These are phyloP conservation scores for Cryptotermes secundus DNA, from an alignment of 1,140 invertebrate genomes.

Conservation along the genomic window DNA sequence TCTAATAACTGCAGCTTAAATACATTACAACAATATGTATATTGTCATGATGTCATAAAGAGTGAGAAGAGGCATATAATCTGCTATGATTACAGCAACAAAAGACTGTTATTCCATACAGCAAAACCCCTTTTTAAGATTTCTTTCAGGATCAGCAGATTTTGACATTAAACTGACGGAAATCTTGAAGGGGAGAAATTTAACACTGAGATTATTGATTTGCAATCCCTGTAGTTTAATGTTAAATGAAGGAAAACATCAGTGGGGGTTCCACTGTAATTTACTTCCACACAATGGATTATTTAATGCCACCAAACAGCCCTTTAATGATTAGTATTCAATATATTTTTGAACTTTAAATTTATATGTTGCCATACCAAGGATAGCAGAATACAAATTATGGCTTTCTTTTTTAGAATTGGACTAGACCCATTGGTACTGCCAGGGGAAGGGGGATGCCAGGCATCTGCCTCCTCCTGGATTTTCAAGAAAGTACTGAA, in stretches of 20 bases:
- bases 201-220: no score
- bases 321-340: neutral
- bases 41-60: neutral
- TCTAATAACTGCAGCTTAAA: neutral
- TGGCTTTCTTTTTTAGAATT: neutral
- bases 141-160: no score
- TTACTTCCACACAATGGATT: neutral
- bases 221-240: no score
- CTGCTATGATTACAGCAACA: neutral
- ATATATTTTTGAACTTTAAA: neutral
- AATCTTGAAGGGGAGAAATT: no score
- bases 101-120: neutral
- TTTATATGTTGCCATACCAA: neutral
- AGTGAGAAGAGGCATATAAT: neutral
- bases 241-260: no score
- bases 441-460: no score
- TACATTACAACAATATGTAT: neutral
- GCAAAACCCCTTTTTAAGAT: no score
- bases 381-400: neutral
- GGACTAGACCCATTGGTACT: no score
- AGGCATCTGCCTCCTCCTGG: no score
- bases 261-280: no score
- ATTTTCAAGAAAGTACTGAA: no score
- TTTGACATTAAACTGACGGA: no score
- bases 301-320: neutral